Evolutionary conservation across 1,140 invertebrate genomes (phyloP), one percentile per base, ranked within the genome.

Genomic region (Lysiphlebus fabarum): DNA sequence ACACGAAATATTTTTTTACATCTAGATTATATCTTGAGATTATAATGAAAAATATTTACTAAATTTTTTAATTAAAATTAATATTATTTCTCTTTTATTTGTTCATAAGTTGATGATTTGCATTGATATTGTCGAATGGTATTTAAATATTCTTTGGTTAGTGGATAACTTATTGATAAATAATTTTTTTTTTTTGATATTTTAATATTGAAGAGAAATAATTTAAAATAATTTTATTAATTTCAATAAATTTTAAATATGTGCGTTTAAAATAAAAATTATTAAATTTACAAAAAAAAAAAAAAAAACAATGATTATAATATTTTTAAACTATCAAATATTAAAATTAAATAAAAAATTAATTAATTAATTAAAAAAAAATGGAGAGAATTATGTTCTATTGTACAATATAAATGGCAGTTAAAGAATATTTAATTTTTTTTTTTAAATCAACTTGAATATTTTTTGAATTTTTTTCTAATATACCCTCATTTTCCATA

Each of bases 1-100:
- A 73, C 71, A 71, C 64, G 66, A 69, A 67, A 70, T 67, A 58
- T 63, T 57, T 67, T 11, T 14, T 49, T 10, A 41, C 34, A 38
- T 47, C 53, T 44, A 59, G 37, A 61, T 62, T 54, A 59, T 67
- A 65, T 59, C 62, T 62, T 11, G 51, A 65, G 55, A 67, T 67
- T 58, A 56, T 37, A 61, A 38, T 44, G 49, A 56, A 56, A 14
- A 33, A 45, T 61, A 40, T 33, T 48, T n/a, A 48, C 42, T 36
- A 48, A 55, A 38, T 49, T 47, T n/a, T 42, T 47, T 17, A 26
- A 56, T 17, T 56, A 33, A 45, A 9, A 49, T 42, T 50, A 34
- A 26, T 54, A 54, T 54, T 54, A 54, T 59, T 48, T 47, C 37
- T n/a, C 12, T 38, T 54, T 42, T 40, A 43, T 34, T 6, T 9